These are phyloP conservation scores for Hormaphis cornu DNA, from an alignment of 1,140 invertebrate genomes.

Conservation along the genomic window DNA sequence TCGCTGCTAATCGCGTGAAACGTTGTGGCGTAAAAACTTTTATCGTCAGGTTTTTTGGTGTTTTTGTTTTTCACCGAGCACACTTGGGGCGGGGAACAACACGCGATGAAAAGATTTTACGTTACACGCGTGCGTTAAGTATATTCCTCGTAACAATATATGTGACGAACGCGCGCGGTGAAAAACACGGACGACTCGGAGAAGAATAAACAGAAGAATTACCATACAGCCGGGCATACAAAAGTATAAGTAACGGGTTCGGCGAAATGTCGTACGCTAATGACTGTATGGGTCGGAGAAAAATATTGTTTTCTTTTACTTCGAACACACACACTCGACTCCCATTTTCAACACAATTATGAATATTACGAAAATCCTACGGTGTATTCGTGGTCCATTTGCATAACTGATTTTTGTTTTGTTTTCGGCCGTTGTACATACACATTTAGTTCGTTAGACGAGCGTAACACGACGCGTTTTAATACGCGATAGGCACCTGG, in stretches of 20 bases:
- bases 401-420: conserved; percentile 25
- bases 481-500: too few relatives aligned
- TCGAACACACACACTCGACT: not conserved
- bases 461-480: too few relatives aligned
- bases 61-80: too few relatives aligned
- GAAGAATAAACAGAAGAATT: conserved; percentile 7
- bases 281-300: not conserved
- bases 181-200: not conserved
- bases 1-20: too few relatives aligned
- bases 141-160: too few relatives aligned
- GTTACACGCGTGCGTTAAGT: too few relatives aligned
- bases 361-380: not conserved
- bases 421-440: conserved; percentile 4
- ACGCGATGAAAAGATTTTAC: too few relatives aligned
- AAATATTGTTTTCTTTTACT: not conserved
- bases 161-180: not conserved
- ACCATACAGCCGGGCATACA: conserved; percentile 15
- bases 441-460: not conserved
- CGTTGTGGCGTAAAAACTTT: too few relatives aligned
- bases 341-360: not conserved
- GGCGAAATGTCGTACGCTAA: conserved; percentile 9
- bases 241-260: conserved; percentile 10
- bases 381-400: not conserved
- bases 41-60: too few relatives aligned
- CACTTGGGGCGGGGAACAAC: too few relatives aligned